A percentile compares a stretch with the other conserved stretches of the same genome.
phyloP scores from a whole-genome alignment of 2,113 vertebrate genomes.

The Egretta garzetta region DNA sequence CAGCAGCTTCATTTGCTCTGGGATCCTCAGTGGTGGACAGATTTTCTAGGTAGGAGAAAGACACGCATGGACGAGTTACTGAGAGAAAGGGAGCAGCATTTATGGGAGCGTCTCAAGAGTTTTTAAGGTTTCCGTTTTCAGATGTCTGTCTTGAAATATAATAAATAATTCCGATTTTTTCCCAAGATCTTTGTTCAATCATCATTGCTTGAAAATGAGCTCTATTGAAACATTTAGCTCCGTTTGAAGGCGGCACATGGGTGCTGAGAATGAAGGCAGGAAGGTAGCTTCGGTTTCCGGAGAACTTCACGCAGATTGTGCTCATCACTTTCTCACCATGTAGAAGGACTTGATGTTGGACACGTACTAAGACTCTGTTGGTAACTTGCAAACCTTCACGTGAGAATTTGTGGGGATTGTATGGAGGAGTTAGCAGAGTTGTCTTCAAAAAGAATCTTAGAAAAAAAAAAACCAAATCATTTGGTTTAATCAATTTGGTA shows the following conservation, averaged over 20 bases:
- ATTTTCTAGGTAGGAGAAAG: background rate
- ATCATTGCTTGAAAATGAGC: background rate
- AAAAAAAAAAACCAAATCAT: background rate
- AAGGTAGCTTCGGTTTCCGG: accelerated
- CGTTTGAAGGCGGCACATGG: background rate
- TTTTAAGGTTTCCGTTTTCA: background rate
- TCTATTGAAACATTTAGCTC: background rate
- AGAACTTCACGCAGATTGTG: background rate
- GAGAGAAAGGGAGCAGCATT: background rate
- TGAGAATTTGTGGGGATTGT: background rate
- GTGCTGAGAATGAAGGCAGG: background rate
- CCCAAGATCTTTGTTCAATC: background rate
- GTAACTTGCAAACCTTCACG: background rate
- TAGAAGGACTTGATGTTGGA: background rate
- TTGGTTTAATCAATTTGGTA: background rate
- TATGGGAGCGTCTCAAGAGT: background rate
- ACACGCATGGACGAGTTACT: background rate
- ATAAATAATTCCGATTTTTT: background rate
- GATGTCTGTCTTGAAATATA: background rate
- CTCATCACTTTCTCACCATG: background rate
- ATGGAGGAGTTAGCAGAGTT: background rate
- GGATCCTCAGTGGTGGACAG: background rate
- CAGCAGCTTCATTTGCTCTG: background rate
- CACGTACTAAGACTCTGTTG: background rate
- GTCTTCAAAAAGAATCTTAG: background rate